A percentile compares a stretch with the other conserved stretches of the same genome.
These are phyloP conservation scores for Telenomus remus DNA, from an alignment of 1,140 invertebrate genomes.

Conservation along the genomic window DNA sequence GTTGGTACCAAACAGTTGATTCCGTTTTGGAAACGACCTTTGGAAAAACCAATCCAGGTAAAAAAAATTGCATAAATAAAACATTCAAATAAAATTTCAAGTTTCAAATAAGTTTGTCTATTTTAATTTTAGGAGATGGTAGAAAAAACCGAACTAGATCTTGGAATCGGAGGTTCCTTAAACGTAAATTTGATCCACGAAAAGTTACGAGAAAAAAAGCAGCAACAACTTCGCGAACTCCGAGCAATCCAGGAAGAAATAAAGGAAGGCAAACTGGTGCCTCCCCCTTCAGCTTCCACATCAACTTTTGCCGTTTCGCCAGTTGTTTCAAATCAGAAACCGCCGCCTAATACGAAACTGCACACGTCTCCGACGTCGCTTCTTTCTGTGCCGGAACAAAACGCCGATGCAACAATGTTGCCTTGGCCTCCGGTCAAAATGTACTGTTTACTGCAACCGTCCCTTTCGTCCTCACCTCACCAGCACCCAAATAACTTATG, in stretches of 20 bases:
- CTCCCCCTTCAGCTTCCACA: constrained; percentile 72
- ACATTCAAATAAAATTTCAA: too few relatives aligned
- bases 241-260: constrained; percentile 91
- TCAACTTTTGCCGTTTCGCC: constrained; percentile 63
- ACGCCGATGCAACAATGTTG: constrained; percentile 60
- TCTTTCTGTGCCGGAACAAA: constrained; percentile 64
- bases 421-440: constrained; percentile 74
- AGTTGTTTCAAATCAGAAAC: constrained; percentile 73
- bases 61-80: not conserved
- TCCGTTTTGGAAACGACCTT: constrained; percentile 87
- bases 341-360: constrained; percentile 75
- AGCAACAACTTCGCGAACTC: constrained; percentile 89
- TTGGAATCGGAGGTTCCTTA: constrained; percentile 81
- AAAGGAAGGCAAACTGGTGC: constrained; percentile 85
- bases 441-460: constrained; percentile 68
- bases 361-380: constrained; percentile 72
- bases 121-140: too few relatives aligned
- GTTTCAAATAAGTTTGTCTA: too few relatives aligned
- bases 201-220: constrained; percentile 91
- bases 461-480: constrained; percentile 65
- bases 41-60: constrained; percentile 69
- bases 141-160: constrained; percentile 79
- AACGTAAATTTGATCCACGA: constrained; percentile 87
- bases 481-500: constrained; percentile 66
- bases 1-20: constrained; percentile 71